Evolutionary conservation across 1,140 invertebrate species (phyloP).

Genomic region (Diachasmimorpha longicaudata): DNA sequence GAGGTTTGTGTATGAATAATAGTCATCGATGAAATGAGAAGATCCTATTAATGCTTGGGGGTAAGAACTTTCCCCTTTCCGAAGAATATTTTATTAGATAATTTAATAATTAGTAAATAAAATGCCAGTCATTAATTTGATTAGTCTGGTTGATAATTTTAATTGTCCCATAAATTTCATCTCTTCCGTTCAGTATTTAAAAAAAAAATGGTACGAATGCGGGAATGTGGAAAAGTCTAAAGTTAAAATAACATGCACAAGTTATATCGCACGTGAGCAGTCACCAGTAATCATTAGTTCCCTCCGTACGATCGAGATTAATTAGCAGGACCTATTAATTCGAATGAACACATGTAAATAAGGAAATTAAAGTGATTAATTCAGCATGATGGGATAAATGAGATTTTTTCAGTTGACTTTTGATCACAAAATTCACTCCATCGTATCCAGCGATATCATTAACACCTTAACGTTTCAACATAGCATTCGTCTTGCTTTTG

Average conservation of each 20-base stretch:
- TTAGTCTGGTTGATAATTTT: too few relatives aligned
- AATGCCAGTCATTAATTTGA: too few relatives aligned
- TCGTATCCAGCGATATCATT: slow-evolving; percentile 50
- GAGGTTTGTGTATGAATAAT: not conserved
- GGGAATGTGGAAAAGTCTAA: not conserved
- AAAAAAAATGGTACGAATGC: not conserved
- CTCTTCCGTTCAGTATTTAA: too few relatives aligned
- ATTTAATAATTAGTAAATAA: too few relatives aligned
- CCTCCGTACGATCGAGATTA: not conserved
- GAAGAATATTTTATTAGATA: too few relatives aligned
- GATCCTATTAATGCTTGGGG: not conserved
- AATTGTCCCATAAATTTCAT: too few relatives aligned
- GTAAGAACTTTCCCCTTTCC: not conserved
- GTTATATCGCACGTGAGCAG: not conserved
- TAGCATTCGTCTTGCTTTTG: slow-evolving; percentile 59
- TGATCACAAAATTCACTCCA: not conserved
- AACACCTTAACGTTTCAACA: slow-evolving; percentile 59
- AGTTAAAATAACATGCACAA: not conserved
- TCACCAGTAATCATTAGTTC: not conserved
- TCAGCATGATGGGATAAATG: not conserved
- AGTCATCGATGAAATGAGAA: not conserved
- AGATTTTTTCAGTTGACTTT: not conserved
- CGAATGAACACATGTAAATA: not conserved
- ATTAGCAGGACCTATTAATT: not conserved
- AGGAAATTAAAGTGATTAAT: not conserved